These are phyloP conservation scores for Cryptoblepharus egeriae DNA, from an alignment of 2,797 vertebrate genomes.

Conservation along the genomic window DNA sequence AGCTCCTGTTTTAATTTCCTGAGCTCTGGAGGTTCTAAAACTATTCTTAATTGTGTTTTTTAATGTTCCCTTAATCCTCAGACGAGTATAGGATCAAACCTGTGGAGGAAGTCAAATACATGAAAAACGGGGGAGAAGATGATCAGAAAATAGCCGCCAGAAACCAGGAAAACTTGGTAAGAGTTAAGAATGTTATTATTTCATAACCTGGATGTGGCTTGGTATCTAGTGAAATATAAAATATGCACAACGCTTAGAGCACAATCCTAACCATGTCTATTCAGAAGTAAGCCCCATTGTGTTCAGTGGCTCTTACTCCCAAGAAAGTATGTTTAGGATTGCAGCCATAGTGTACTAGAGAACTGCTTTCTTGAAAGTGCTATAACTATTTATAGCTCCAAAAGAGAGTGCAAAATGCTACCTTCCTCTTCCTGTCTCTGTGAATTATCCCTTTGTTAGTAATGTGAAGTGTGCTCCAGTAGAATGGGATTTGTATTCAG, in stretches of 20 bases:
- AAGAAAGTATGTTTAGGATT: no score
- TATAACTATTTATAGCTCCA: slow-evolving; percentile 53
- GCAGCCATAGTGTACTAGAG: not conserved
- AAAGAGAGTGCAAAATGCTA: slow-evolving; percentile 29
- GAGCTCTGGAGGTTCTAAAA: not conserved
- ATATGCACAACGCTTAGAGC: slow-evolving; percentile 31
- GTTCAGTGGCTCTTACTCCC: no score
- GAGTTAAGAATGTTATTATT: slow-evolving; percentile 65
- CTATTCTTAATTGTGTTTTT: slow-evolving; percentile 39
- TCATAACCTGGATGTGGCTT: slow-evolving; percentile 58
- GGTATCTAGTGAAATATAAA: slow-evolving; percentile 53
- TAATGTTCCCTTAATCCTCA: slow-evolving; percentile 73
- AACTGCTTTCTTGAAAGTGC: slow-evolving; percentile 60
- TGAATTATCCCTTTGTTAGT: slow-evolving; percentile 61
- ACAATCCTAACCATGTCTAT: no score
- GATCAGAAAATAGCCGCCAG: slow-evolving; percentile 90
- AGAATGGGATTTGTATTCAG: not conserved
- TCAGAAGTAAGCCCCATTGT: no score
- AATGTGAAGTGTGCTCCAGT: slow-evolving; percentile 46
- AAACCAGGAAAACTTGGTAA: slow-evolving; percentile 99
- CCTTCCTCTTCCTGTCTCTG: slow-evolving; percentile 64
- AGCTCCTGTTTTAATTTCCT: slow-evolving; percentile 15
- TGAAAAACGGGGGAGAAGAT: slow-evolving; percentile 96
- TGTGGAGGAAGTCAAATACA: slow-evolving; percentile 99
- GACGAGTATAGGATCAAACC: slow-evolving; percentile 99